Evolutionary conservation across 1,140 invertebrate species (phyloP).

Genomic region (Bombus breviceps): DNA sequence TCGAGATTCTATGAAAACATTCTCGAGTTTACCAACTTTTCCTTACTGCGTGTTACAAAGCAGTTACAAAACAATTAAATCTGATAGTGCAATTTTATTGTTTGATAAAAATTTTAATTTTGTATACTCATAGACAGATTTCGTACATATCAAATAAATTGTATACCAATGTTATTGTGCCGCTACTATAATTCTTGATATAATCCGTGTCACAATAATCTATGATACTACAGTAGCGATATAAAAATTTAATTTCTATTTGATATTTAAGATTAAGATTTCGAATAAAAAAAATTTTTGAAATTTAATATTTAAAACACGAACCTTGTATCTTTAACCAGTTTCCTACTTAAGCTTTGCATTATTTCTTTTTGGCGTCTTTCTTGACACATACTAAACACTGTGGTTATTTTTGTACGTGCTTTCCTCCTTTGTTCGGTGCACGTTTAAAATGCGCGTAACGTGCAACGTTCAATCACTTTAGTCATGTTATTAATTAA

Average conservation of each 20-base stretch:
- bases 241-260: neutral
- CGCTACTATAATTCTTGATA: too few species aligned
- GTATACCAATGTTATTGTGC: too few species aligned
- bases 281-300: neutral
- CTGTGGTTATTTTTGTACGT: neutral
- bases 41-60: neutral
- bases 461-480: constrained; percentile 2
- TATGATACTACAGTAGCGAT: too few species aligned
- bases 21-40: neutral
- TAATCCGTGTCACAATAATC: too few species aligned
- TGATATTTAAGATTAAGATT: neutral
- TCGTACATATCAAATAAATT: too few species aligned
- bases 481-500: constrained; percentile 27
- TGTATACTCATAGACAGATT: neutral
- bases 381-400: neutral
- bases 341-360: too few species aligned
- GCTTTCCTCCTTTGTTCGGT: neutral
- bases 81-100: neutral
- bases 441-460: neutral
- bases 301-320: neutral
- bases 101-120: neutral
- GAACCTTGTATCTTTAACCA: neutral
- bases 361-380: neutral
- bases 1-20: neutral
- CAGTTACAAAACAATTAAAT: neutral